Base-by-base conservation (phyloP, 2,113 vertebrate genomes). In the Zingel zingel region DNA sequence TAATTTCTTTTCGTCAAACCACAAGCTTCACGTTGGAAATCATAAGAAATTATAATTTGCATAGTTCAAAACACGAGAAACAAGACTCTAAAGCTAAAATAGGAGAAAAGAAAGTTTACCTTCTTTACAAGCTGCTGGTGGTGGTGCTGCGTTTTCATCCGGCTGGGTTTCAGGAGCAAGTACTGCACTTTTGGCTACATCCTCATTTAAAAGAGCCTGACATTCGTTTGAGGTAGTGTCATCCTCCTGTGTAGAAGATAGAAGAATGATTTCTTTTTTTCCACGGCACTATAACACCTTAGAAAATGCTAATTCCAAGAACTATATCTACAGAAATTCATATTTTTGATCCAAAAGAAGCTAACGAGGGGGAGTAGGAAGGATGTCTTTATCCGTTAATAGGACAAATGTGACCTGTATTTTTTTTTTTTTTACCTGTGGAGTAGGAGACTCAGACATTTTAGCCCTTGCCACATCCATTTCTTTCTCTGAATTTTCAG, bases 361-460 rank as follows among this genome's bases (percentile, higher is more conserved):
- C 18, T 21, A 21, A 61, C 12, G 62, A n/a, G 5, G 21, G 25
- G 2, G 2, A 54, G 21, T 13, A 3, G 7, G 19, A 51, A 36
- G 2, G 21, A 64, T 19, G 27, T 51, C 19, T 50, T 62, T 27
- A 9, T 21, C 7, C 0, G 2, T 71, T 6, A 21, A 47, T 13
- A 63, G 19, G 5, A 56, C 7, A 27, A 16, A 64, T 25, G 4
- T 61, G 13, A 19, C 1, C 3, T 27, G 5, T 45, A 6, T n/a
- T 78, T 51, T 58, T 64, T 30, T 82, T 77, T 51, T 57, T 64
- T 30, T 83, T 77, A 95, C 94, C 93, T 89, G 71, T 56, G 72
- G 74, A 73, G 66, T 25, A 9, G 23, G 10, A 9, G 21, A 74
- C 48, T 77, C 68, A 27, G 78, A 45, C 0, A 12, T 61, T 21